These are phyloP conservation scores for Ferdinandea cuprea DNA, from an alignment of 2,888 invertebrate species.

Conservation along the genomic window DNA sequence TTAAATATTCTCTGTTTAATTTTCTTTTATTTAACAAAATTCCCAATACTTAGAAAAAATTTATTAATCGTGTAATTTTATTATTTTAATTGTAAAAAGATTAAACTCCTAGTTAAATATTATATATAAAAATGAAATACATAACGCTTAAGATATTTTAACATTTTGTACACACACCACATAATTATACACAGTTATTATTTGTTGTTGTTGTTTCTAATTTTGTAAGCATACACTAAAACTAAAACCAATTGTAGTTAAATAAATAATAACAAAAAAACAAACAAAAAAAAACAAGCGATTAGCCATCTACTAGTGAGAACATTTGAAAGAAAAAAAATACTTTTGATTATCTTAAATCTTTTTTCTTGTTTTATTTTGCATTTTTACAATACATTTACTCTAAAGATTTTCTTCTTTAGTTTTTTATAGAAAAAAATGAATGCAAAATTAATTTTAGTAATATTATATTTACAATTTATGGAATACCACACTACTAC, in stretches of 20 bases:
- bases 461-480: constrained; percentile 66
- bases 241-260: constrained; percentile 45
- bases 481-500: constrained; percentile 53
- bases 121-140: constrained; percentile 1
- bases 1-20: constrained; percentile 9
- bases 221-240: constrained; percentile 57
- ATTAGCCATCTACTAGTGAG: constrained; percentile 58
- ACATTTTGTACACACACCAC: constrained; percentile 63
- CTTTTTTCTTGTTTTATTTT: constrained; percentile 44
- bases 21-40: constrained; percentile 35
- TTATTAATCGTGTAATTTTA: constrained; percentile 37
- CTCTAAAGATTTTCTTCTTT: constrained; percentile 29
- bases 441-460: constrained; percentile 54
- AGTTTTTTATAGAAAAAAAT: constrained; percentile 39
- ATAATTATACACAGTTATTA: constrained; percentile 67
- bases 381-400: constrained; percentile 47
- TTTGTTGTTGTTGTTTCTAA: constrained; percentile 73
- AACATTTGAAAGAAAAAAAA: constrained; percentile 15
- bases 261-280: constrained; percentile 19
- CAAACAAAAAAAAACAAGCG: constrained; percentile 18
- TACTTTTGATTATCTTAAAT: constrained; percentile 26
- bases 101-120: constrained; percentile 61
- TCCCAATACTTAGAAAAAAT: constrained; percentile 51
- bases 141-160: constrained; percentile 48
- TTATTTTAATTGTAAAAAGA: constrained; percentile 41